These are phyloP conservation scores for Xyliphius kryptos DNA, from an alignment of 2,113 vertebrate genomes.

Conservation along the genomic window DNA sequence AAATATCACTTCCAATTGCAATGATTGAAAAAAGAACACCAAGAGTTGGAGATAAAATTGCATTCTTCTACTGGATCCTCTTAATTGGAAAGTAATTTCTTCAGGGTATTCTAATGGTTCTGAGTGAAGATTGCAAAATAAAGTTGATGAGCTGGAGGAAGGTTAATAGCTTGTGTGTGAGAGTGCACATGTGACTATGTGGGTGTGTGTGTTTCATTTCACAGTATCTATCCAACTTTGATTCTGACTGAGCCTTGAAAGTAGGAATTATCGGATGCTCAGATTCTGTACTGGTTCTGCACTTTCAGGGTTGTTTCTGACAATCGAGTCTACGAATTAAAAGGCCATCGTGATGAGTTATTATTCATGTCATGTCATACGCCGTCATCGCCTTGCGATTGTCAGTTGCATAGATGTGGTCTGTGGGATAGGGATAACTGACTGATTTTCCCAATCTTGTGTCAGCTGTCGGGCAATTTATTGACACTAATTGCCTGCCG, in stretches of 20 bases:
- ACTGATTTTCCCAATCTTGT: too few species aligned
- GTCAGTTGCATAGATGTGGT: too few species aligned
- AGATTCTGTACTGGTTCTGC: too few species aligned
- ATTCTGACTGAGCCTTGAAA: slow-evolving; percentile 79
- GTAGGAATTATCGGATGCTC: slow-evolving; percentile 79
- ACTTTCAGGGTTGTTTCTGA: too few species aligned
- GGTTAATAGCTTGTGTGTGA: slow-evolving; percentile 91
- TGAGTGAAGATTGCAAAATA: slow-evolving; percentile 98
- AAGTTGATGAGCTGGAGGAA: slow-evolving; percentile 97
- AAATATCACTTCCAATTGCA: slow-evolving; percentile 99
- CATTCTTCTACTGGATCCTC: slow-evolving; percentile 87
- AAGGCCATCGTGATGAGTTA: too few species aligned
- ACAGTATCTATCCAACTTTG: slow-evolving; percentile 64
- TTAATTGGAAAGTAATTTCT: slow-evolving; percentile 99
- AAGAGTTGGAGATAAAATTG: slow-evolving; percentile 91
- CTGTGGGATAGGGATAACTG: too few species aligned
- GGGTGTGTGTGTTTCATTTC: slow-evolving; percentile 53
- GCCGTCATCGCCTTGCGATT: too few species aligned
- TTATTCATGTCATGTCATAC: too few species aligned
- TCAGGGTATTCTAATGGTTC: slow-evolving; percentile 99
- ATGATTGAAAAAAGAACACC: slow-evolving; percentile 99
- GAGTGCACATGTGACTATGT: slow-evolving; percentile 44
- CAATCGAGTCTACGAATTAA: too few species aligned
- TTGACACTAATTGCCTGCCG: too few species aligned
- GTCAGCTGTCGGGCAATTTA: too few species aligned